Evolutionary conservation across 2,113 vertebrate species (phyloP), one percentile per base, ranked within the genome.

Genomic region (Indri indri): DNA sequence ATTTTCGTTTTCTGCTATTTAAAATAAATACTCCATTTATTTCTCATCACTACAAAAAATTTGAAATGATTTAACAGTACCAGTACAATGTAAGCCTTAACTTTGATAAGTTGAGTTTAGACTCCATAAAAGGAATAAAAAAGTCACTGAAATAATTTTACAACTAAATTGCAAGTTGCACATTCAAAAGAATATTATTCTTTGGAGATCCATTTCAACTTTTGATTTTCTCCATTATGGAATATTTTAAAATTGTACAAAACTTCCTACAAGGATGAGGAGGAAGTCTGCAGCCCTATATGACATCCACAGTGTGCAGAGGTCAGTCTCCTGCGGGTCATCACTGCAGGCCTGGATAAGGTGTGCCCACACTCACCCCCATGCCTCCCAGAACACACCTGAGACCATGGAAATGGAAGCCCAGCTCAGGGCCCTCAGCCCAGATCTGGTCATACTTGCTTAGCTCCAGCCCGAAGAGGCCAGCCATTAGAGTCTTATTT

Each of bases 21-120:
- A 68, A 88, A 88, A 83, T 57, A 83, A 94, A 52, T 37, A 8
- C 5, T 66, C 37, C 37, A 25, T 65, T 94, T 61, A 76, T 54
- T 86, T 92, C 65, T 95, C 57, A 91, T 34, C 32, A 71, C 9
- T 54, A 63, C 30, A 86, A 92, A 93, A 77, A 81, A 79, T 59
- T 1, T 88, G 71, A 97, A 92, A 90, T 83, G 61, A 54, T 47
- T 73, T 11, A 42, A 34, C 8, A 91, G n/a, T 30, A 1, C 20
- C 54, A 94, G 66, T 2, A 52, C 14, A 23, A 42, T 12, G 27
- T n/a, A 45, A 14, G 4, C 73, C 17, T 7, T 86, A 80, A 90
- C 30, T 79, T 17, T 34, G 50, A 54, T 27, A 79, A 82, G 30
- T 8, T 25, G 11, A 61, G 9, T 71, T 13, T 66, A 13, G n/a